A percentile compares a stretch with the other conserved stretches of the same genome.
These are phyloP conservation scores for Pempheris klunzingeri DNA, from an alignment of 2,797 vertebrate species.

Conservation along the genomic window DNA sequence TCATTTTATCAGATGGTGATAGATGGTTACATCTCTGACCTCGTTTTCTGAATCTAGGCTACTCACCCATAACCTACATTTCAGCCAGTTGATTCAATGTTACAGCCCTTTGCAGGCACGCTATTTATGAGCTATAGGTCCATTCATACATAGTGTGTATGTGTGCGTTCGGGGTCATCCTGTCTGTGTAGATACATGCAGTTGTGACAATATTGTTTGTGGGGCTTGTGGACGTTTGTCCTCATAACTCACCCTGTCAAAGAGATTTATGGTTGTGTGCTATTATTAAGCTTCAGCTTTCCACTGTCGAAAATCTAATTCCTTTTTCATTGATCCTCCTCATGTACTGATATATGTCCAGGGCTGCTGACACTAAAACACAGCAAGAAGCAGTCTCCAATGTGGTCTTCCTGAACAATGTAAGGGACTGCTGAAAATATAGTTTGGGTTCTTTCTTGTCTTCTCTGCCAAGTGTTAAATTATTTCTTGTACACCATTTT, in stretches of 20 bases:
- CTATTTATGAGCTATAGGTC: conserved; percentile 42
- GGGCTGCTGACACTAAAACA: conserved; percentile 49
- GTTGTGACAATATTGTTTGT: conserved; percentile 47
- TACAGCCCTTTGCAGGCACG: conserved; percentile 14
- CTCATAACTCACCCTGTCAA: conserved; percentile 66
- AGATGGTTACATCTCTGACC: conserved; percentile 46
- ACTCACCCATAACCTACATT: conserved; percentile 49
- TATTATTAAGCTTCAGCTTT: conserved; percentile 73
- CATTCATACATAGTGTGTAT: conserved; percentile 21
- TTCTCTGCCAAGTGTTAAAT: conserved; percentile 3
- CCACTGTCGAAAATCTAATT: conserved; percentile 75
- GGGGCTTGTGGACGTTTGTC: conserved; percentile 58
- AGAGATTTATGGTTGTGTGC: conserved; percentile 75
- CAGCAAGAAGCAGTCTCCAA: conserved; percentile 23
- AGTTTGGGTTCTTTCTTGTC: not conserved
- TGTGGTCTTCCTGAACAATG: conserved; percentile 30
- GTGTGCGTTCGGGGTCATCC: conserved; percentile 17
- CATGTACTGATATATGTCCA: conserved; percentile 69
- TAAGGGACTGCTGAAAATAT: not conserved
- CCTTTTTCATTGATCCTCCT: conserved; percentile 79
- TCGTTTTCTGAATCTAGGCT: conserved; percentile 47
- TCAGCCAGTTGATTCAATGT: conserved; percentile 40
- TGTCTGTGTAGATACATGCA: conserved; percentile 35
- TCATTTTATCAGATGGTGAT: conserved; percentile 47
- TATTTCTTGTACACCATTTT: not conserved